Evolutionary conservation across 2,888 invertebrate genomes (phyloP).

Genomic region (Temnothorax rugatulus): DNA sequence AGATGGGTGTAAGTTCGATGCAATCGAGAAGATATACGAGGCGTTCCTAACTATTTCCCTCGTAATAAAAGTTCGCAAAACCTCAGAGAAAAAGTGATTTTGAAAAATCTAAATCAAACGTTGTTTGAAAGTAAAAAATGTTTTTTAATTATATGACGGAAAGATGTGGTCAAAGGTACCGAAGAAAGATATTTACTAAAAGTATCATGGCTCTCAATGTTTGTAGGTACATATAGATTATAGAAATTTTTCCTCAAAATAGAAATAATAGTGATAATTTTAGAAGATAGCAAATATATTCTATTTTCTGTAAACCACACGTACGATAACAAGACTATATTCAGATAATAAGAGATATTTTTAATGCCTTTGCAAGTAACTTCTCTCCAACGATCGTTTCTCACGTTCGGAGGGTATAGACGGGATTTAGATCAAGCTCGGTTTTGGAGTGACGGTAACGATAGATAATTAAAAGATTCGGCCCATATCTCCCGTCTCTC

Average conservation of each 20-base stretch:
- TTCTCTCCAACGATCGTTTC: background rate
- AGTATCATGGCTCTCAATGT: background rate
- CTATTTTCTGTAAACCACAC: background rate
- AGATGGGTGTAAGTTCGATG: conserved; percentile 10
- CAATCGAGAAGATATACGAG: conserved; percentile 35
- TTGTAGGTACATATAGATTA: background rate
- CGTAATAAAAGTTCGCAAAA: conserved; percentile 14
- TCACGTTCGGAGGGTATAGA: background rate
- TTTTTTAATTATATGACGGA: background rate
- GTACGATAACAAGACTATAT: background rate
- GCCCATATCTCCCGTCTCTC: background rate
- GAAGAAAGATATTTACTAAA: background rate
- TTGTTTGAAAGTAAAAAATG: background rate
- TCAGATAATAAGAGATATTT: background rate
- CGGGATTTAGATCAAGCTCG: background rate
- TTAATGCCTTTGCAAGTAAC: background rate
- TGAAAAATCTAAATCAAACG: background rate
- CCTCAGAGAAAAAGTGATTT: background rate
- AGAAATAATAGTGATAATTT: background rate
- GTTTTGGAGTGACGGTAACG: background rate
- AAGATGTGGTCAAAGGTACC: background rate
- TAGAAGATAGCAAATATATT: background rate
- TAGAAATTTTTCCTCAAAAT: background rate
- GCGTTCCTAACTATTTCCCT: conserved; percentile 1
- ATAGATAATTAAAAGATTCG: conserved; percentile 46